phyloP scores from a whole-genome alignment of 2,797 vertebrate species.

The Amblyopsis hoosieri region DNA sequence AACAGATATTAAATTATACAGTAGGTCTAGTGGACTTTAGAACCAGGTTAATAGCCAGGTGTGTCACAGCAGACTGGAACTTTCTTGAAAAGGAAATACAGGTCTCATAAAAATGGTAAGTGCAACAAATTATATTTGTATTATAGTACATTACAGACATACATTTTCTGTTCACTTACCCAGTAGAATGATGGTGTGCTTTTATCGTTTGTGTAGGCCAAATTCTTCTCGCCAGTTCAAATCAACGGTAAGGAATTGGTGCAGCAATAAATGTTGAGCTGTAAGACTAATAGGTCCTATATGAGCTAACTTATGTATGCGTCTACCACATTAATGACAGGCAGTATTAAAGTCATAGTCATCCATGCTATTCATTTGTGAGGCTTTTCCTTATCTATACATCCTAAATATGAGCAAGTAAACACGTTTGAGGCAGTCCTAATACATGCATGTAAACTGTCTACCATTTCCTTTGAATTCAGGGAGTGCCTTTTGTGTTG shows the following conservation, averaged over 20 bases:
- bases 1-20: constrained; percentile 80
- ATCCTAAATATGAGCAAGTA: no score
- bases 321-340: neutral
- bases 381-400: no score
- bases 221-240: constrained; percentile 92
- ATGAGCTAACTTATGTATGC: neutral
- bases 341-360: no score
- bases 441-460: no score
- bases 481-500: no score
- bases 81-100: constrained; percentile 53
- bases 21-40: constrained; percentile 75
- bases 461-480: no score
- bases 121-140: neutral
- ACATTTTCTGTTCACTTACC: neutral
- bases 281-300: neutral
- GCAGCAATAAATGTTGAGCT: neutral
- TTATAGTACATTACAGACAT: no score
- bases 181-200: neutral
- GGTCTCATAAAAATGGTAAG: constrained; percentile 69
- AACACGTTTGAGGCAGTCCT: no score
- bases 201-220: constrained; percentile 79
- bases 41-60: constrained; percentile 59
- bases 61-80: constrained; percentile 27
- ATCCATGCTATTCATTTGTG: no score
- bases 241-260: constrained; percentile 85